Percentiles rank a stretch among this genome's conserved stretches.
phyloP scores from a whole-genome alignment of 1,140 invertebrate genomes.

The Pseudomyrmex dendroicus region DNA sequence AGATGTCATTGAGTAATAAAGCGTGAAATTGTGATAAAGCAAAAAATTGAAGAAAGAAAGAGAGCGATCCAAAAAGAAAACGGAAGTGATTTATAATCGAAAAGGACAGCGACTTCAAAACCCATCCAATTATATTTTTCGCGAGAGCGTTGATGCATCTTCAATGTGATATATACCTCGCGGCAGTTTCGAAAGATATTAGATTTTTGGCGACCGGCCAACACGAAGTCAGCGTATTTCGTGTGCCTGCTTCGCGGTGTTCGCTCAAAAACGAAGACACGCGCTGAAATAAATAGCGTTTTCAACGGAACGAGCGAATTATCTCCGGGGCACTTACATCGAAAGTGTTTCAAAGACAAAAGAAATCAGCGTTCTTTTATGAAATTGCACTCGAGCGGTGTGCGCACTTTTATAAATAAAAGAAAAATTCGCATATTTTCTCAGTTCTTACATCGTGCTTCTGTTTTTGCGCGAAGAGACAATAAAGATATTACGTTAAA shows the following conservation, averaged over 20 bases:
- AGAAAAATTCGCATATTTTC: neutral
- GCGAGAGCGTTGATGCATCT: slow-evolving; percentile 56
- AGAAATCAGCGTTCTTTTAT: neutral
- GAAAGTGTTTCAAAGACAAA: neutral
- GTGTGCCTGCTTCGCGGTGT: slow-evolving; percentile 20
- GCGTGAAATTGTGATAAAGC: neutral
- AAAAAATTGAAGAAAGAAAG: slow-evolving; percentile 30
- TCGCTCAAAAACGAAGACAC: slow-evolving; percentile 38
- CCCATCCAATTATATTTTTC: slow-evolving; percentile 68
- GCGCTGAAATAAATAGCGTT: slow-evolving; percentile 44
- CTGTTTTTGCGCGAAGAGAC: neutral
- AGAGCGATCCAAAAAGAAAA: slow-evolving; percentile 12
- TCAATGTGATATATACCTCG: slow-evolving; percentile 64
- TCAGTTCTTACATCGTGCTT: neutral
- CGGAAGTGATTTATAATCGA: slow-evolving; percentile 58
- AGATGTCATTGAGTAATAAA: slow-evolving; percentile 2
- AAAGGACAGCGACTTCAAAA: slow-evolving; percentile 30
- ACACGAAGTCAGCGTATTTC: slow-evolving; percentile 51
- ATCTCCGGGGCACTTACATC: slow-evolving; percentile 24
- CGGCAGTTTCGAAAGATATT: slow-evolving; percentile 38
- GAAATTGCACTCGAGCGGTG: neutral
- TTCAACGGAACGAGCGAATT: slow-evolving; percentile 25
- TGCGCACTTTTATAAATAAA: neutral
- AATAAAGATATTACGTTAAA: neutral
- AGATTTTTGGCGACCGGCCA: slow-evolving; percentile 59